phyloP scores from a whole-genome alignment of 64 coral and sea anemone genomes.

The Platygyra sinensis region DNA sequence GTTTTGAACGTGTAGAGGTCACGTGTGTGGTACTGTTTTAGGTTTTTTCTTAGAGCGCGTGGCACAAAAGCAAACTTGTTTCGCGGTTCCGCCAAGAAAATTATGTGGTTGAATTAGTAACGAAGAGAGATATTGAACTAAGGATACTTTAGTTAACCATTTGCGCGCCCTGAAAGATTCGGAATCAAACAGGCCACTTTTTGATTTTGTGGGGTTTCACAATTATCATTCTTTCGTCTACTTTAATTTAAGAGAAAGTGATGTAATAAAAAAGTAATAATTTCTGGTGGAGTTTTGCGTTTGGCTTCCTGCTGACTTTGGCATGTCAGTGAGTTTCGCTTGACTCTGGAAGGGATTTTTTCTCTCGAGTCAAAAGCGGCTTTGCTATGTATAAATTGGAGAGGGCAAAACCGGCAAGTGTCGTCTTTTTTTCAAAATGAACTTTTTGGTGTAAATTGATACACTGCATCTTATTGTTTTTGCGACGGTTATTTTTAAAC shows the following conservation, averaged over 20 bases:
- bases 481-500: background rate
- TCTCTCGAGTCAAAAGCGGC: background rate
- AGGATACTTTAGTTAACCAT: background rate
- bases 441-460: background rate
- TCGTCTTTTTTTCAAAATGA: background rate
- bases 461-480: no score
- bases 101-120: conserved; percentile 12
- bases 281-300: no score
- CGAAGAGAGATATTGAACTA: background rate
- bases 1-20: conserved; percentile 22
- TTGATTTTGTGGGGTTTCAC: no score
- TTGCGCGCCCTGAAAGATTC: no score
- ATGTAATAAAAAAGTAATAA: no score
- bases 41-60: conserved; percentile 11
- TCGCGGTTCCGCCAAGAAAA: background rate
- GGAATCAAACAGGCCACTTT: no score
- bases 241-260: no score
- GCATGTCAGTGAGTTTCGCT: no score
- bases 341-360: background rate
- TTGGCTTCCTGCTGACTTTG: no score
- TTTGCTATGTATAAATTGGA: background rate
- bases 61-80: background rate
- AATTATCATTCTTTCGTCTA: no score
- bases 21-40: conserved; percentile 10
- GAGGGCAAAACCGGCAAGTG: background rate